These are phyloP conservation scores for Ictalurus furcatus DNA, from an alignment of 2,113 vertebrate genomes.

Conservation along the genomic window DNA sequence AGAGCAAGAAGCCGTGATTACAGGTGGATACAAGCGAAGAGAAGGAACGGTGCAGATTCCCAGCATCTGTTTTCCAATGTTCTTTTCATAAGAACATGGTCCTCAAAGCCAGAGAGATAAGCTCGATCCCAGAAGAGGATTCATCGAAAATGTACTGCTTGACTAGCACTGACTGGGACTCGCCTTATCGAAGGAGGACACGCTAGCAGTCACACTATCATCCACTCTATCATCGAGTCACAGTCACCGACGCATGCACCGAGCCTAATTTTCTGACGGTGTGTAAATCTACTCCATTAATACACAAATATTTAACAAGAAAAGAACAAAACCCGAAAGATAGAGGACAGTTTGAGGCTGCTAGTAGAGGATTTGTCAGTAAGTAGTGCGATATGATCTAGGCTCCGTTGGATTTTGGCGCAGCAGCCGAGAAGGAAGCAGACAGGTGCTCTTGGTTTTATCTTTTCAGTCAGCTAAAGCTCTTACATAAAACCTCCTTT, in stretches of 20 bases:
- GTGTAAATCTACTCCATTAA: slow-evolving; percentile 50
- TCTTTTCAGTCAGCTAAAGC: slow-evolving; percentile 25
- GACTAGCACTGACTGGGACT: neutral
- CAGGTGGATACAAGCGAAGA: neutral
- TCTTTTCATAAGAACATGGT: neutral
- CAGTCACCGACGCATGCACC: neutral
- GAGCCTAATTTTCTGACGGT: slow-evolving; percentile 22
- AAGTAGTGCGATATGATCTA: slow-evolving; percentile 43
- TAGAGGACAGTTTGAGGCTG: neutral
- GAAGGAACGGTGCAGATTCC: neutral
- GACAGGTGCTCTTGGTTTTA: slow-evolving; percentile 34
- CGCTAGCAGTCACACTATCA: neutral
- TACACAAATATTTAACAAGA: slow-evolving; percentile 20
- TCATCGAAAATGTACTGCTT: neutral
- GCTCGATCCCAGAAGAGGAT: neutral
- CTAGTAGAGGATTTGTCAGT: slow-evolving; percentile 38
- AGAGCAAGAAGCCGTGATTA: neutral
- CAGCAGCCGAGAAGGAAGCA: slow-evolving; percentile 43
- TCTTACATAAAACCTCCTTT: slow-evolving; percentile 16
- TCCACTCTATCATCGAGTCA: neutral
- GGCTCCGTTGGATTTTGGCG: slow-evolving; percentile 55
- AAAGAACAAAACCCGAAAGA: neutral
- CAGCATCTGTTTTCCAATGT: neutral
- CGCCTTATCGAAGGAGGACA: neutral
- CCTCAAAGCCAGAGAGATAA: neutral